Base-by-base conservation (phyloP, 2,113 vertebrate species). In the Irena cyanogastra region DNA sequence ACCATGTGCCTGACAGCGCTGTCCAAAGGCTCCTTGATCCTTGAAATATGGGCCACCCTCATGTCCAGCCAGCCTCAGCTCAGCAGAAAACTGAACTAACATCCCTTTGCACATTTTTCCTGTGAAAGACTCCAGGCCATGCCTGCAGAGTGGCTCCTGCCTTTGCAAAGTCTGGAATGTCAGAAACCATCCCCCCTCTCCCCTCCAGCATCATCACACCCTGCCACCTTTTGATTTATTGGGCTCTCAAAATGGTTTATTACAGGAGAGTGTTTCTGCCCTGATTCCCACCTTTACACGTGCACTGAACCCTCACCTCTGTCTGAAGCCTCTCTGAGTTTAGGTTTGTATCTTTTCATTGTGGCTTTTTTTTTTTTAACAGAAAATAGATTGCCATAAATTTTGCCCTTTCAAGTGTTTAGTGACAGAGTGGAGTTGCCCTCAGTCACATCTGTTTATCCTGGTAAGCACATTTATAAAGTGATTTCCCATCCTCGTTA, bases 391-490 rank as follows among this genome's bases (percentile, higher is more conserved):
- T 41, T 86, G 74, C 63, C 47, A 52, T 94, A 94, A 89, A 94
- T 97, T 89, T 82, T 82, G 77, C 85, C 86, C 89, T 95, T 90
- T 96, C 72, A 53, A 87, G 91, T 81, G 87, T 75, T 87, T n/a
- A 85, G 82, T 84, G 94, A 92, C 80, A 89, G 94, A 89, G 87
- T 42, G 71, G 75, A 96, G 76, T 22, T 81, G 83, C 84, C 93
- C 90, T 95, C 84, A 90, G 90, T 81, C 94, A 94, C 94, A 96
- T 95, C 92, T 96, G 94, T 95, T 97, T 95, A 94, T 80, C 91
- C 91, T 81, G 88, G 77, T 93, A 91, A 96, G 75, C 89, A 90
- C 91, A 96, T 96, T 95, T 93, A 91, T 95, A 90, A 95, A 95
- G 90, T 60, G 45, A 87, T 97, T 94, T 95, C 92, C 91, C 70